phyloP scores from a whole-genome alignment of 1,140 invertebrate genomes.

The Drosophila rufa region DNA sequence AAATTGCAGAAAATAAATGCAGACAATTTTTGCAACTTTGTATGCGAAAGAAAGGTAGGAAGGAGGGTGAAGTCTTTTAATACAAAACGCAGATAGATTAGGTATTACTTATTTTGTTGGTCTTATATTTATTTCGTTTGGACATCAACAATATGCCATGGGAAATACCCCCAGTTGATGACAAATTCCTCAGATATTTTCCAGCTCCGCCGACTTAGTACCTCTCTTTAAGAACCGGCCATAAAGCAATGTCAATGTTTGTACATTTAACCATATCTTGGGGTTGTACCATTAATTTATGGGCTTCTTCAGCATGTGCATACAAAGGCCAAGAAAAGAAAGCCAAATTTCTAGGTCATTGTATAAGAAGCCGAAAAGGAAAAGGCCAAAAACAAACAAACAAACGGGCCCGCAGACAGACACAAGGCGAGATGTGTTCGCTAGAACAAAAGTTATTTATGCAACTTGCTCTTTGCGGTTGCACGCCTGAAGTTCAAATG shows the following conservation, averaged over 20 bases:
- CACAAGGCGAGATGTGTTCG: constrained; percentile 36
- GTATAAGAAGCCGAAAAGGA: constrained; percentile 53
- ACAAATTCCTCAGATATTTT: constrained; percentile 12
- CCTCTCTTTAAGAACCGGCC: constrained; percentile 4
- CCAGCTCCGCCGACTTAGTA: not conserved
- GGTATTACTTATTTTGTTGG: too few species aligned
- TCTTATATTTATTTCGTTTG: too few species aligned
- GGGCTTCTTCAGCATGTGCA: constrained; percentile 49
- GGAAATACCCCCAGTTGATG: constrained; percentile 3
- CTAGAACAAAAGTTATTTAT: constrained; percentile 70
- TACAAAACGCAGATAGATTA: too few species aligned
- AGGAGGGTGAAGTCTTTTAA: not conserved
- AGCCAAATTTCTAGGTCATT: constrained; percentile 76
- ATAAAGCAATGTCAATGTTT: constrained; percentile 42
- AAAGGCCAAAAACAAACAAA: constrained; percentile 42
- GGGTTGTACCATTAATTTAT: constrained; percentile 55
- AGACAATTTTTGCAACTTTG: constrained; percentile 10
- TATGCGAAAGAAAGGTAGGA: not conserved
- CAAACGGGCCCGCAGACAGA: constrained; percentile 19
- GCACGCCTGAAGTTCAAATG: constrained; percentile 74
- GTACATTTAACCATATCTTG: constrained; percentile 40
- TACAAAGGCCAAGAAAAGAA: constrained; percentile 64
- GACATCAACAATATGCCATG: not conserved
- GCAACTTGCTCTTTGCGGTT: constrained; percentile 69
- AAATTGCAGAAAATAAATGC: constrained; percentile 46